These are phyloP conservation scores for Cathartes aura DNA, from an alignment of 2,113 vertebrate genomes.

Conservation along the genomic window DNA sequence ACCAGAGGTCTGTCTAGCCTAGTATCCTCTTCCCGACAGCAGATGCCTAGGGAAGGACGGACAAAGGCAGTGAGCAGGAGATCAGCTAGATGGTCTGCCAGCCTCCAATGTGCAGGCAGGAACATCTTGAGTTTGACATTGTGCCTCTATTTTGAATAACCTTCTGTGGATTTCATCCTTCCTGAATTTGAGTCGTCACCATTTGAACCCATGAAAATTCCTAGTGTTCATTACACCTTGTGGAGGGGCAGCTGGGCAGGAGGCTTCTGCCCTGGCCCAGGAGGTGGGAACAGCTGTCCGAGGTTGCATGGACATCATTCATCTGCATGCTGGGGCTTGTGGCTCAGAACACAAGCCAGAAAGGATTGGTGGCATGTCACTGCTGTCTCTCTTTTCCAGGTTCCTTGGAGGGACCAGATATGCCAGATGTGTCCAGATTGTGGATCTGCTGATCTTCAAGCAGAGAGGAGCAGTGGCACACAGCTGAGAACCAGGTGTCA, in stretches of 20 bases:
- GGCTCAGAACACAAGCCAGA: not conserved
- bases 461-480: not conserved
- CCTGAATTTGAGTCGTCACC: not conserved
- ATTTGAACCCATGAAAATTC: not conserved
- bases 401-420: not conserved
- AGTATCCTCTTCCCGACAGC: not conserved
- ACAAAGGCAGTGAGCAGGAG: not conserved
- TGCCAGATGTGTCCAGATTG: not conserved
- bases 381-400: not conserved
- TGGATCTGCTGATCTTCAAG: not conserved
- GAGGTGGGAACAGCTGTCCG: not conserved
- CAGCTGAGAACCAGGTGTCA: not conserved
- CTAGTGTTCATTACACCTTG: not conserved
- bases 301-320: fast-evolving
- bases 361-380: not conserved
- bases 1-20: not conserved
- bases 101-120: not conserved
- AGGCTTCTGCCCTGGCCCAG: not conserved
- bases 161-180: not conserved
- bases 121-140: not conserved
- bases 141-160: not conserved
- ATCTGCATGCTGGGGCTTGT: not conserved
- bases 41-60: not conserved
- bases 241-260: not conserved
- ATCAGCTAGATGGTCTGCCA: not conserved